Evolutionary conservation across 1,140 invertebrate species (phyloP), one percentile per base, ranked within the genome.

Genomic region (Formica exsecta): DNA sequence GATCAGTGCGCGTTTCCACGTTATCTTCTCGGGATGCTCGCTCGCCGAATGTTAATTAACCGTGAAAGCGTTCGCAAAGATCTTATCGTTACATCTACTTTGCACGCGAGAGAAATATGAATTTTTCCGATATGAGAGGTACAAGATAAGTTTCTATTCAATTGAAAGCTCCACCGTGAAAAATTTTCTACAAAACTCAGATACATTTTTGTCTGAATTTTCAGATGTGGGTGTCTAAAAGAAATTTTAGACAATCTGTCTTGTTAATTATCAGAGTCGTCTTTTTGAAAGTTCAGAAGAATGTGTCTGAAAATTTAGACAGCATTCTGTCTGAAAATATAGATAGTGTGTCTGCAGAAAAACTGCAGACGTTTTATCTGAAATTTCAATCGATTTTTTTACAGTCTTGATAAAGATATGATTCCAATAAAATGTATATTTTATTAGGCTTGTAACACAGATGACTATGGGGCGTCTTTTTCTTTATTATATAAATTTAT

Each of bases 1-100:
- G 48, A 83, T 61, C 70, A 51, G 70, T 1, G 6, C 41, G 51
- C 62, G 59, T 80, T 90, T 85, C 85, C 88, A 44, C 87, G 16
- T 68, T 71, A 38, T 74, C 19, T 79, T 81, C 76, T 59, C 57
- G 65, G 75, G 80, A 75, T 70, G 87, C 86, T 89, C 76, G 81
- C 70, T 70, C 54, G 29, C 54, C 54, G n/a, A 74, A 83, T 74
- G 68, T 83, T 74, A 83, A 83, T 83, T 83, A 83, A 83, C 68
- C 68, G 54, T 73, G 68, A 89, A 89, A 89, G 79, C 77, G 65
- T 38, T 54, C 48, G 65, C n/a, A n/a, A 62, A 66, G 76, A 73
- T 89, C 61, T 44, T 62, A 32, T 32, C 32, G 32, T 32, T 32
- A 48, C 19, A 19, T 4, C 51, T 41, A 70, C 66, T 71, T 73